Base-by-base conservation (phyloP, 2,113 vertebrate genomes). In the Agapornis roseicollis region DNA sequence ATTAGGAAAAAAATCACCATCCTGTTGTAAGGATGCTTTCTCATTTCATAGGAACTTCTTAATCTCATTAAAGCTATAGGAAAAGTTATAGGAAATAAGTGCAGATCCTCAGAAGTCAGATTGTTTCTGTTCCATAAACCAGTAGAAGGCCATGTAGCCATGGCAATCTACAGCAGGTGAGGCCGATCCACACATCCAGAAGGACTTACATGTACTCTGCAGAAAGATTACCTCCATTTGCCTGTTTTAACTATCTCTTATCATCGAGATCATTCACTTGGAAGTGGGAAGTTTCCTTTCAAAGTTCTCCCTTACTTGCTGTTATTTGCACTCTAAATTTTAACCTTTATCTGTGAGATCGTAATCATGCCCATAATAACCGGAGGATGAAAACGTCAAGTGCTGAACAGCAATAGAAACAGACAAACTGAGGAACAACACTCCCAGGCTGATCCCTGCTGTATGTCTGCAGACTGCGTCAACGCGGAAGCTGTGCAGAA, bases 181-280 rank as follows among this genome's bases (percentile, higher is more conserved):
- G 17, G 25, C 23, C 10, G 58, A 6, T 4, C 9, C 19, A 24
- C 5, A 17, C 4, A 20, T 13, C 18, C 64, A 58, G 50, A 50
- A 70, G 27, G 14, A 71, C 8, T 31, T 42, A 13, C 23, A 31
- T 1, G 2, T 7, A 31, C 4, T 8, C 3, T 2, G 6, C 60
- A 78, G 17, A 68, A 77, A 73, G 7, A 5, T 74, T 49, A 33
- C 71, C 71, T 64, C 50, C 35, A 33, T 55, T 66, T 31, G 20
- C 35, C 23, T 28, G 42, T 65, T 60, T 29, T 44, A 19, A 10
- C 27, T 5, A 52, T 53, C 72, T 80, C 37, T 50, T 50, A 68
- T 16, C 29, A 27, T 39, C 58, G 44, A 35, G 22, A 63, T 46
- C 42, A 44, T 41, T 90, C 44, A 60, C 39, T 44, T 18, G 85